Evolutionary conservation across 2,797 vertebrate species (phyloP), one percentile per base, ranked within the genome.

Genomic region (Siniperca obscura): DNA sequence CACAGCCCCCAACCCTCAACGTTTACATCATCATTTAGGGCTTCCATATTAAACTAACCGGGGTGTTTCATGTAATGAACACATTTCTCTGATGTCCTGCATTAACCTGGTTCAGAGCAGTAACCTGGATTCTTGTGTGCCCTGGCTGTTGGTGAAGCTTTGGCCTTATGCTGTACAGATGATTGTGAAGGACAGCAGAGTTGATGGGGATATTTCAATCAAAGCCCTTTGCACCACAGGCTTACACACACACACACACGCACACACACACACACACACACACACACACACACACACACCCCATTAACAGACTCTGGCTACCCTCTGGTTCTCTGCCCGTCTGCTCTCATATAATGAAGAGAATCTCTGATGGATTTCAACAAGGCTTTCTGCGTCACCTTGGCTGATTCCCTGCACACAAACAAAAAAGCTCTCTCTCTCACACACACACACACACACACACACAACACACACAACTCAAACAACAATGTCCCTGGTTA

Each of bases 151-250:
- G 40, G 21, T 66, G 57, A 71, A 67, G 59, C 55, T 40, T 22
- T 19, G 38, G 59, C 76, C 50, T 80, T 65, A 9, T 59, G 42
- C 82, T 73, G 42, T 66, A 38, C 3, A 61, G 67, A 44, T 80
- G 83, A 87, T 66, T 78, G 79, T 73, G 61, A 65, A 59, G 71
- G 62, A 68, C 74, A 48, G 36, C 25, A 48, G 53, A 69, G 74
- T 57, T 70, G 76, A 84, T 71, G 66, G 59, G 68, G 55, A 73
- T 59, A 30, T 84, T 82, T 87, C 62, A 81, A 74, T 81, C 81
- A 76, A 44, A 76, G 55, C 21, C 46, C 53, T 74, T 61, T 77
- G 71, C 70, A 65, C 61, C 40, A 50, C 59, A 57, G 57, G 30
- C 46, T 34, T 11, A 1, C 36, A 55, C 66, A 25, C 34, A 27